Base-by-base conservation (phyloP, 2,888 invertebrate species). In the Hirtodrosophila duncani region DNA sequence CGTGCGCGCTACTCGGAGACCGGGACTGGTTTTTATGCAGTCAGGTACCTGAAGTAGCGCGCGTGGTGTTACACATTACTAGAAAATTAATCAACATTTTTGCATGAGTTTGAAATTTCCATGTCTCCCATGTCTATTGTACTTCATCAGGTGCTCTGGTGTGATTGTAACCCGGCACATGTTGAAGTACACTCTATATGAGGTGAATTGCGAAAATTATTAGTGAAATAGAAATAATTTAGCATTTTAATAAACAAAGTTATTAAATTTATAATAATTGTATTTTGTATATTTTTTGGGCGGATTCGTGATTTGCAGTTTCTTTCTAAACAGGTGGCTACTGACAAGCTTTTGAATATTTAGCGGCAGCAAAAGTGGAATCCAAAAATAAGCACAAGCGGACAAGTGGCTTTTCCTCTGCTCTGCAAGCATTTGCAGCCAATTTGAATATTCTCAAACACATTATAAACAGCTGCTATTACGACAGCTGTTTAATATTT, bases 131-230 rank as follows among this genome's bases (percentile, higher is more conserved):
- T 94, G 95, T 94, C 94, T 93, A 95, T 96, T 96, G 96, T 96
- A 96, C 96, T 96, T 96, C 96, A 96, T 96, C 96, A 96, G 96
- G 96, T 96, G 96, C 96, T 96, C 96, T 96, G 96, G 96, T 95
- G 91, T 70, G 87, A 30, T 88, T 85, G 77, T 90, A 91, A 93
- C 96, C 96, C 95, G 96, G 95, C 95, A 95, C 94, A 95, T 96
- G 95, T 94, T 95, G 96, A 95, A 96, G 96, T 96, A 94, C 96
- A 96, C 94, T 94, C 94, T 94, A 94, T 94, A 93, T 94, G 94
- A 88, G 91, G 91, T 89, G 83, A 67, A 65, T 59, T 57, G 17
- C 74, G 38, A 33, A 52, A 26, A 21, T n/a, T n/a, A n/a, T n/a
- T n/a, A n/a, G n/a, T n/a, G 1, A 10, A 23, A 5, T 1, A 14